Evolutionary conservation across 1,140 invertebrate species (phyloP), one percentile per base, ranked within the genome.

Genomic region (Cyphomyrmex costatus): DNA sequence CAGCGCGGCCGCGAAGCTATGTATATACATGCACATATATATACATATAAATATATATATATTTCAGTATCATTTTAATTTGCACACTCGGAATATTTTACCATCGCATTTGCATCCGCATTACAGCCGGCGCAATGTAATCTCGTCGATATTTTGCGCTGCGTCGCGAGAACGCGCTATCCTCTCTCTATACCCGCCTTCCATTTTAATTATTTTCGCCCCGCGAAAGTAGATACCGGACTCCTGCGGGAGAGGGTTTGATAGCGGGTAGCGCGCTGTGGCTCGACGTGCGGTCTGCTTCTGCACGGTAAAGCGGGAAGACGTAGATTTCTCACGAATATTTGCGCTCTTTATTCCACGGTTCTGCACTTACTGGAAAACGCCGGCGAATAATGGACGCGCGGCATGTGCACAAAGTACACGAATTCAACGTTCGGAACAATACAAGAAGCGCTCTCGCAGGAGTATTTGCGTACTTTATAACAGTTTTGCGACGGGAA

Each of bases 11-110:
- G 78, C 86, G 68, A 68, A 70, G 12, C 19, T 36, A 24, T 61
- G 36, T 42, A 77, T n/a, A 42, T 14, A 46, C 36, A 63, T 19
- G 24, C 10, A 60, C 16, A 27, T 60, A 60, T 60, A 76, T 60
- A 76, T 27, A 60, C 16, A 76, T 60, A 60, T 76, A 76, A 19
- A 76, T 65, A 49, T 93, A 94, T 93, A 94, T 94, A 94, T 93
- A 94, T 94, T 94, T 94, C 91, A 93, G 92, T 93, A 93, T 94
- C 93, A 94, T 94, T 95, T 94, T 94, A 94, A 94, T 94, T 94
- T 93, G 91, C 93, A 91, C 89, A 94, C 92, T 92, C 90, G 91
- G 94, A 94, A 94, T 95, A 94, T 94, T 95, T 94, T 93, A 94
- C 93, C 92, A 93, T 94, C 91, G 89, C 90, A 94, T 94, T 94